phyloP scores from a whole-genome alignment of 2,888 invertebrate genomes.

The Pyrrhosoma nymphula region DNA sequence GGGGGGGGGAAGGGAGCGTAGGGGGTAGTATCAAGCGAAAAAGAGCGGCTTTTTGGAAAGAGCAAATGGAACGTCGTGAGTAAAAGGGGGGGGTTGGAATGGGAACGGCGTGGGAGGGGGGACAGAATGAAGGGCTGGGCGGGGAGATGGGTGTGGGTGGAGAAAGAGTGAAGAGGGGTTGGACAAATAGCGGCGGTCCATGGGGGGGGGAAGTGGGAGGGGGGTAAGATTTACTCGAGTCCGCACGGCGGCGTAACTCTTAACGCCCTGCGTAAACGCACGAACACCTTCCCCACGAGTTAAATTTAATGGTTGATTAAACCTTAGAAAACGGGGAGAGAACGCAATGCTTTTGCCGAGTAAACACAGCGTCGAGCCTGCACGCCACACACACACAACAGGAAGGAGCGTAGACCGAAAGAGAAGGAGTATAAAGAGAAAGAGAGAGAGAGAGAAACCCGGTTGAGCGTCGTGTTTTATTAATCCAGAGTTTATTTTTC shows the following conservation, averaged over 20 bases:
- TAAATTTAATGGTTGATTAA: conserved; percentile 48
- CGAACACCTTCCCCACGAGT: conserved; percentile 16
- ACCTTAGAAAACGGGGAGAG: conserved; percentile 9
- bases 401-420: neutral
- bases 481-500: neutral
- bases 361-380: neutral
- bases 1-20: neutral
- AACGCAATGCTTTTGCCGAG: conserved; percentile 4
- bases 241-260: conserved; percentile 36
- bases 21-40: neutral
- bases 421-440: neutral
- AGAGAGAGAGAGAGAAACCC: conserved; percentile 1
- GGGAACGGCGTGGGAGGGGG: neutral
- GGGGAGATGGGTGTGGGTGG: neutral
- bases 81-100: too few species aligned
- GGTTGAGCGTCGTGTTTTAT: neutral
- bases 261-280: conserved; percentile 32
- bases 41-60: neutral
- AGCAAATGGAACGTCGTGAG: conserved; percentile 31
- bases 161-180: neutral
- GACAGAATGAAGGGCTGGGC: neutral
- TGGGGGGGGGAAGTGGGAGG: neutral
- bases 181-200: neutral
- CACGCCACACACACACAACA: neutral
- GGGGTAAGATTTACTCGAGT: conserved; percentile 34